A percentile compares a stretch with the other conserved stretches of the same genome.
These are phyloP conservation scores for Laticauda laticaudata DNA, from an alignment of 2,113 vertebrate species.

Conservation along the genomic window DNA sequence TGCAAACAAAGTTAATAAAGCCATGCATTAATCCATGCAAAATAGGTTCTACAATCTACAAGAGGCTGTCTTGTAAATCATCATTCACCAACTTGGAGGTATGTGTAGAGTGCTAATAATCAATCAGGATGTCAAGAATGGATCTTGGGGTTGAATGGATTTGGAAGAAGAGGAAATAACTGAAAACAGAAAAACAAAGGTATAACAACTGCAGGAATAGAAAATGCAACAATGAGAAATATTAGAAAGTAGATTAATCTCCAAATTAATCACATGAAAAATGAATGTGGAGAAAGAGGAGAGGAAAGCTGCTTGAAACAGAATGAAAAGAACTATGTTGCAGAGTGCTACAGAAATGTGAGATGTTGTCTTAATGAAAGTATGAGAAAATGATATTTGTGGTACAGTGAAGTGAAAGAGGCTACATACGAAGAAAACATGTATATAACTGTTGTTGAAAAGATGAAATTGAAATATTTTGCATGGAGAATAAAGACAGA, in stretches of 20 bases:
- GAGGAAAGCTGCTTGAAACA: not conserved
- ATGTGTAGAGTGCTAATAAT: not conserved
- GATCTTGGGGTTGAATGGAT: not conserved
- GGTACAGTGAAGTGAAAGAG: not conserved
- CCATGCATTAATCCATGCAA: not conserved
- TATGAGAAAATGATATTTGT: not conserved
- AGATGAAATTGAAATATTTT: not conserved
- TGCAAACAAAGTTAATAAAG: not conserved
- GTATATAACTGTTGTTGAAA: not conserved
- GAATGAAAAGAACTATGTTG: not conserved
- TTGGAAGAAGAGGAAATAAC: not conserved
- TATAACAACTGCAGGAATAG: not conserved
- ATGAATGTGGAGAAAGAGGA: not conserved
- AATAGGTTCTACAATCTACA: not conserved
- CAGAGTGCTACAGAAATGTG: not conserved
- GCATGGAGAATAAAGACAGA: not conserved
- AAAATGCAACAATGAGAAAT: not conserved
- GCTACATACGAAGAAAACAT: not conserved
- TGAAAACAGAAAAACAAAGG: not conserved
- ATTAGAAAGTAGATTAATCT: not conserved
- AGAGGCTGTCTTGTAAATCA: not conserved
- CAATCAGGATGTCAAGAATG: not conserved
- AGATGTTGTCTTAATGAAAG: not conserved
- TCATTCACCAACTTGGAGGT: not conserved
- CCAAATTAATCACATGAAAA: not conserved